phyloP scores from a whole-genome alignment of 1,140 invertebrate species.

The Heliothis subflexa region DNA sequence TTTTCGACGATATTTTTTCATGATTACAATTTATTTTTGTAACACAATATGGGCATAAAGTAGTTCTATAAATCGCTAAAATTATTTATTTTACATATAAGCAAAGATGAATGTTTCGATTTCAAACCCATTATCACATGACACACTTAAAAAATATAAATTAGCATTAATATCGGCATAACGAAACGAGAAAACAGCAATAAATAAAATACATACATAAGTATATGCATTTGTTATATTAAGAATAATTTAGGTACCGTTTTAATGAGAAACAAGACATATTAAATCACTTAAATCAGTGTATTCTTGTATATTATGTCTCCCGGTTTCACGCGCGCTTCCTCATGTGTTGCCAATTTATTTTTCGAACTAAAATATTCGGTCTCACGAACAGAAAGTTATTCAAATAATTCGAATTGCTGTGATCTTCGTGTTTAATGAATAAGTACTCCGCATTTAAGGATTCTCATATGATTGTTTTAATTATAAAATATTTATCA shows the following conservation, averaged over 20 bases:
- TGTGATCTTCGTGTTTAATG: neutral
- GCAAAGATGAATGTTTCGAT: slow-evolving; percentile 15
- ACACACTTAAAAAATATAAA: slow-evolving; percentile 28
- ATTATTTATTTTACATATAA: too few relatives aligned
- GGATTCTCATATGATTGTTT: neutral
- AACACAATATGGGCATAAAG: too few relatives aligned
- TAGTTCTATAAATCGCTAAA: too few relatives aligned
- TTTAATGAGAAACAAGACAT: slow-evolving; percentile 38
- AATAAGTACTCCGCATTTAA: neutral
- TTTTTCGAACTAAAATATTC: too few relatives aligned
- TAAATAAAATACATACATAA: too few relatives aligned
- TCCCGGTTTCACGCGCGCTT: too few relatives aligned
- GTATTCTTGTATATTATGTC: neutral
- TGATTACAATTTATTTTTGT: too few relatives aligned
- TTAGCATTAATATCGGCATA: slow-evolving; percentile 21
- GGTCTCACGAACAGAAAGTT: neutral
- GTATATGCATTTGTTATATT: too few relatives aligned
- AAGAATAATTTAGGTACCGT: slow-evolving; percentile 1
- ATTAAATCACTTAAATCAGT: neutral
- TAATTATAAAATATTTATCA: slow-evolving; percentile 20
- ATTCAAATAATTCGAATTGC: neutral
- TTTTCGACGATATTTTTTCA: too few relatives aligned
- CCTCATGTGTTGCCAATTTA: too few relatives aligned
- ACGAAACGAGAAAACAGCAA: slow-evolving; percentile 3
- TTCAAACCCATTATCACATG: slow-evolving; percentile 26